Conservation (phyloP, 2,888 invertebrate genomes). For the Lithophane semibrunnea region DNA sequence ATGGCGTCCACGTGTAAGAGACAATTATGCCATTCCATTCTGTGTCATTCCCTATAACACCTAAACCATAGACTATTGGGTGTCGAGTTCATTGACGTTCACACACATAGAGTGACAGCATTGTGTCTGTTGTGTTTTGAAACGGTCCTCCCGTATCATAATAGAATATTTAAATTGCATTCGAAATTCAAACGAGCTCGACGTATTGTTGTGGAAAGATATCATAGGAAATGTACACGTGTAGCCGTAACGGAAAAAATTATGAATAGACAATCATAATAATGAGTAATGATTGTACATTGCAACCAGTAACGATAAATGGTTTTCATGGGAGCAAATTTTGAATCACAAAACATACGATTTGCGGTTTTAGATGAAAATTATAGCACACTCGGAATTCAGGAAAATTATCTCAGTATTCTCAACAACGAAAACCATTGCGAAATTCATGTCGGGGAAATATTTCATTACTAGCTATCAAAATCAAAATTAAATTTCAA, state of each 20-base stretch:
- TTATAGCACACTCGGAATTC: not conserved
- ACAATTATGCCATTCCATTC: slow-evolving; percentile 33
- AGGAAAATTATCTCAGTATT: not conserved
- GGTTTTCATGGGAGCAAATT: not conserved
- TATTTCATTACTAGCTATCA: slow-evolving; percentile 22
- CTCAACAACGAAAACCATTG: slow-evolving; percentile 12
- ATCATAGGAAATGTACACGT: slow-evolving; percentile 34
- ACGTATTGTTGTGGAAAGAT: slow-evolving; percentile 33
- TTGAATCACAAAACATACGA: not conserved
- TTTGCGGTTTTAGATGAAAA: slow-evolving; percentile 4
- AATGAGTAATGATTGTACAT: slow-evolving; percentile 15
- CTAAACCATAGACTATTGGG: slow-evolving; percentile 24
- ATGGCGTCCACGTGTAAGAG: slow-evolving; percentile 50
- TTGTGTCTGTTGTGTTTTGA: slow-evolving; percentile 46
- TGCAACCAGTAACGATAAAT: not conserved
- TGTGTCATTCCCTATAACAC: slow-evolving; percentile 38
- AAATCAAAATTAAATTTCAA: slow-evolving; percentile 41
- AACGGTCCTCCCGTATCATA: slow-evolving; percentile 44
- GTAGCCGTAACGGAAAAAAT: slow-evolving; percentile 28
- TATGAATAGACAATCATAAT: slow-evolving; percentile 25
- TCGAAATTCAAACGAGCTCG: slow-evolving; percentile 48
- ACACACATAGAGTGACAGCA: slow-evolving; percentile 15
- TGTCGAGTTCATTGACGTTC: slow-evolving; percentile 50
- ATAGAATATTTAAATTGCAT: slow-evolving; percentile 60
- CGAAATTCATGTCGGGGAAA: not conserved